Evolutionary conservation across 2,797 vertebrate species (phyloP), one percentile per base, ranked within the genome.

Genomic region (Notolabrus celidotus): DNA sequence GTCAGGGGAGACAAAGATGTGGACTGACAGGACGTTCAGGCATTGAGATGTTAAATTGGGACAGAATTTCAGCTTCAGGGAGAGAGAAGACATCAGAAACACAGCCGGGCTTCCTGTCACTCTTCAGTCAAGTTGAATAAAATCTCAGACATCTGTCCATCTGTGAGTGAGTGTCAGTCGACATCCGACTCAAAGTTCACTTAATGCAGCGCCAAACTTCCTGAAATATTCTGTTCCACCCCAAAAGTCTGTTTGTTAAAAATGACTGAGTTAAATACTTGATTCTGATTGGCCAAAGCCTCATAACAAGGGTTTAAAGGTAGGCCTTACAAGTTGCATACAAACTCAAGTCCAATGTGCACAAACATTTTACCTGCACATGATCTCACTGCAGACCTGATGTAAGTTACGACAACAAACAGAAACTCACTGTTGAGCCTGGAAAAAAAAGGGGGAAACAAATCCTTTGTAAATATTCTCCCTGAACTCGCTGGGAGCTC

Each of bases 61-160:
- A 60, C 49, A 49, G 4, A 47, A 60, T 12, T 47, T 1, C 23
- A 33, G 47, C 70, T 65, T 7, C 25, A 17, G 55, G 70, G 55
- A 47, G 3, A 41, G 42, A 56, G 20, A 22, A 23, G 15, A 31
- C 23, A 15, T 43, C 3, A 34, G 38, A 52, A 36, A 38, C 49
- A 22, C 20, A 38, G 29, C 2, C 25, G 0, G 42, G 33, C 17
- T 55, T 36, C 22, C 41, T 29, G 22, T 49, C 12, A 9, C 39
- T 45, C 27, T 6, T 25, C 42, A 47, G 63, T 29, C 53, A 12
- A 5, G 39, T 25, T n/a, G 3, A 34, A 50, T 42, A n/a, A 33
- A 34, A 31, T 15, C 16, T 31, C 14, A 14, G 8, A 36, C 12
- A 11, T 43, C 55, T 34, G n/a, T n/a, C n/a, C n/a, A n/a, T n/a